These are phyloP conservation scores for Poicephalus gulielmi DNA, from an alignment of 2,113 vertebrate genomes.

Conservation along the genomic window DNA sequence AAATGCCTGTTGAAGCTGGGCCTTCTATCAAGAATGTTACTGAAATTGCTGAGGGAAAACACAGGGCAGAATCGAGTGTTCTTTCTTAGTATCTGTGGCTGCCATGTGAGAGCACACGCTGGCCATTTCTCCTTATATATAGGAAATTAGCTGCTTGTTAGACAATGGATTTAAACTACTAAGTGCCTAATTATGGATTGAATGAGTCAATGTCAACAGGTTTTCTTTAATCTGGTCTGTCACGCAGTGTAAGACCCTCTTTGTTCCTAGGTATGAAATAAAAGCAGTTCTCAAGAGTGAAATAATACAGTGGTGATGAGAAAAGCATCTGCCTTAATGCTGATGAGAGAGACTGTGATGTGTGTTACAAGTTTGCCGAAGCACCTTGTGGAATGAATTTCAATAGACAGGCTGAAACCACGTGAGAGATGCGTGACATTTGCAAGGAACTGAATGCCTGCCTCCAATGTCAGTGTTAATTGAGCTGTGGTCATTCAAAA, in stretches of 20 bases:
- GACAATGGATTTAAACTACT: neutral
- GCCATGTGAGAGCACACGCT: neutral
- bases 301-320: neutral
- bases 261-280: neutral
- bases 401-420: neutral
- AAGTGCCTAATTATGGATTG: slow-evolving; percentile 12
- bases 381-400: neutral
- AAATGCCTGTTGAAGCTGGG: neutral
- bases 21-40: neutral
- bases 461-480: neutral
- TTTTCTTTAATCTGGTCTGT: neutral
- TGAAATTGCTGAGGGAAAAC: neutral
- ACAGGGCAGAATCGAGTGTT: neutral
- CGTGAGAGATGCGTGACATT: neutral
- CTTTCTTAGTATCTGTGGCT: neutral
- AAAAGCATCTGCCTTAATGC: neutral
- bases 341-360: neutral
- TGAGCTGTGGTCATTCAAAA: neutral
- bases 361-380: neutral
- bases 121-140: neutral
- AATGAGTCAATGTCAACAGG: neutral
- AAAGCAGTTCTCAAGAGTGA: neutral
- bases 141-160: neutral
- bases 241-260: neutral
- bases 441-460: neutral